A percentile compares a stretch with the other conserved stretches of the same genome.
Evolutionary conservation across 2,888 invertebrate species (phyloP).

Genomic region (Hyppa rectilinea): DNA sequence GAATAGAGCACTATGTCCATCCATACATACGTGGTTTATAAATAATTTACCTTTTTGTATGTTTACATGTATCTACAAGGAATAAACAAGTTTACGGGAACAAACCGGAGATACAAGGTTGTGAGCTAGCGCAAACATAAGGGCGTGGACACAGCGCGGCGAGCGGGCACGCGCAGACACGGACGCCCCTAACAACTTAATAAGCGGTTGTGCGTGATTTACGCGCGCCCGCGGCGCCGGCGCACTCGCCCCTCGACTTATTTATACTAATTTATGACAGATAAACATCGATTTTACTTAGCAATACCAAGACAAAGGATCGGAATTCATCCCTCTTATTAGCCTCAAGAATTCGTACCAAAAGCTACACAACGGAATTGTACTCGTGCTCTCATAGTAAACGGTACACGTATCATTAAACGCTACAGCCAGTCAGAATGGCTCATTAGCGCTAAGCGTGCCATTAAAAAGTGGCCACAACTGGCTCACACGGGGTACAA

Average conservation of each 20-base stretch:
- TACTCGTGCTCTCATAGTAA: constrained; percentile 33
- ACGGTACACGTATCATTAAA: constrained; percentile 63
- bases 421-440: constrained; percentile 67
- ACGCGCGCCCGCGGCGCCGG: constrained; percentile 89
- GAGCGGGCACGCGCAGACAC: constrained; percentile 83
- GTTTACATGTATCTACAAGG: constrained; percentile 53
- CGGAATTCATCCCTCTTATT: constrained; percentile 52
- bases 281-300: constrained; percentile 84
- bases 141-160: constrained; percentile 83
- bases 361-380: constrained; percentile 30
- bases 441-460: constrained; percentile 77
- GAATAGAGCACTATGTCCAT: constrained; percentile 10
- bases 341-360: constrained; percentile 37
- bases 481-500: constrained; percentile 62
- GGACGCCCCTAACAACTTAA: constrained; percentile 89
- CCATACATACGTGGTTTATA: constrained; percentile 27
- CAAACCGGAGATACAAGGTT: constrained; percentile 72
- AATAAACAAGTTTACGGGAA: constrained; percentile 60
- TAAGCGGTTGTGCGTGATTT: constrained; percentile 89
- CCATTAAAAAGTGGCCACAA: constrained; percentile 72
- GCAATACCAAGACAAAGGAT: constrained; percentile 52
- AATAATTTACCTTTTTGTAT: constrained; percentile 54
- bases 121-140: constrained; percentile 82
- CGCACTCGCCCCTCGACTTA: constrained; percentile 82
- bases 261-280: constrained; percentile 89